Evolutionary conservation across 1,140 invertebrate genomes (phyloP).

Genomic region (Theocolax elegans): DNA sequence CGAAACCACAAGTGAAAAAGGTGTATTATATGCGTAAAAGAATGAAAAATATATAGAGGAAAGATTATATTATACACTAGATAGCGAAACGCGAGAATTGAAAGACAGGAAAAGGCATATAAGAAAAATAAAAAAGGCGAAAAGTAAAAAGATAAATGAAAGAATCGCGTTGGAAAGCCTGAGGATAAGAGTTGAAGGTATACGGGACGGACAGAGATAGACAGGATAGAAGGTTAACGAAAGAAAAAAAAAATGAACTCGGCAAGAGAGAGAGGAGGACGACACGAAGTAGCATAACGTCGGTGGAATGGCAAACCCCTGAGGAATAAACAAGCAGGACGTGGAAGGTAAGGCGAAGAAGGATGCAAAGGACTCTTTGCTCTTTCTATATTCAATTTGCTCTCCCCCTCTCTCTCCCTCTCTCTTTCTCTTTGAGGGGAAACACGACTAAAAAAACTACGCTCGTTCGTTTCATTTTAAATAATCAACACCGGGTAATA

Average conservation of each 20-base stretch:
- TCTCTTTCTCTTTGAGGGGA: too few relatives aligned
- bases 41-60: too few relatives aligned
- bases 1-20: too few relatives aligned
- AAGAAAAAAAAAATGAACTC: slow-evolving; percentile 1
- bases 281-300: slow-evolving; percentile 24
- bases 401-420: too few relatives aligned
- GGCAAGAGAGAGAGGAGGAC: slow-evolving; percentile 18
- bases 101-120: too few relatives aligned
- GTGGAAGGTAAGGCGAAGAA: slow-evolving; percentile 3
- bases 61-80: too few relatives aligned
- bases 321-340: slow-evolving; percentile 26
- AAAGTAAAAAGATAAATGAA: not conserved
- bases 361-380: slow-evolving; percentile 3
- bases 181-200: not conserved
- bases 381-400: too few relatives aligned
- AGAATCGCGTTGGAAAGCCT: not conserved
- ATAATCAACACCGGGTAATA: too few relatives aligned
- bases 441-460: too few relatives aligned
- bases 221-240: slow-evolving; percentile 19
- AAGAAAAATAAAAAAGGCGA: not conserved
- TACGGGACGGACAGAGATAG: slow-evolving; percentile 5
- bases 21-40: too few relatives aligned
- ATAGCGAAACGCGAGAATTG: too few relatives aligned
- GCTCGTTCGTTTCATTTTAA: too few relatives aligned
- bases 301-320: not conserved